Evolutionary conservation across 53 echinoderm and acorn worm genomes (phyloP).

Genomic region (Echinometra lucunter): DNA sequence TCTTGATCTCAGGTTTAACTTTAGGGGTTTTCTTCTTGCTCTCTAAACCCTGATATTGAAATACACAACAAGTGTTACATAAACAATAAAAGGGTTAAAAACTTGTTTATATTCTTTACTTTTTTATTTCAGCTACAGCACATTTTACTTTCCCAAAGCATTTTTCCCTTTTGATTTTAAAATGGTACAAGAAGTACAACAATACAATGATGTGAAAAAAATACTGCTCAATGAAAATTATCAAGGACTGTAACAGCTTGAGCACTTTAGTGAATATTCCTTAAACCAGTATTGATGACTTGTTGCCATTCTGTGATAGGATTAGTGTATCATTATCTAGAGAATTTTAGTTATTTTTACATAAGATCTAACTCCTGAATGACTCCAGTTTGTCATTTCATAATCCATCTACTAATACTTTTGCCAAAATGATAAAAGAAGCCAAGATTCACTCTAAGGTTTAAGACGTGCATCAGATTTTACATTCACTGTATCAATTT

Average conservation of each 20-base stretch:
- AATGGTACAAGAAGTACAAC: too few relatives aligned
- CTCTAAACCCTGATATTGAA: conserved; percentile 4
- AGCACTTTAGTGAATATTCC: too few relatives aligned
- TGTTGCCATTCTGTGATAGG: background rate
- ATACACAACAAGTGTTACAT: too few relatives aligned
- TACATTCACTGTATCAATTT: background rate
- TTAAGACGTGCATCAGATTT: background rate
- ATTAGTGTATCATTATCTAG: background rate
- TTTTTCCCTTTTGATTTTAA: too few relatives aligned
- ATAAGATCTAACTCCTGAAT: background rate
- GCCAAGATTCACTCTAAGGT: background rate
- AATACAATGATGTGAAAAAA: too few relatives aligned
- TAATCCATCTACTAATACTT: background rate
- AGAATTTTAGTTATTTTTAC: background rate
- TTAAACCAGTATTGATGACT: too few relatives aligned
- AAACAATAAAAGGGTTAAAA: too few relatives aligned
- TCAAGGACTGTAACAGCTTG: too few relatives aligned
- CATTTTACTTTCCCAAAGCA: too few relatives aligned
- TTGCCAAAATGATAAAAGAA: background rate
- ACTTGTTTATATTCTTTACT: too few relatives aligned
- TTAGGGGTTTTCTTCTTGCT: conserved; percentile 71
- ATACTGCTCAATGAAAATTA: too few relatives aligned
- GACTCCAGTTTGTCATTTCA: background rate
- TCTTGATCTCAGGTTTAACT: conserved; percentile 62
- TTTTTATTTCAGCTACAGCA: too few relatives aligned